Conservation (phyloP, 2,888 invertebrate genomes). For the Cryptocheilus praepositus region DNA sequence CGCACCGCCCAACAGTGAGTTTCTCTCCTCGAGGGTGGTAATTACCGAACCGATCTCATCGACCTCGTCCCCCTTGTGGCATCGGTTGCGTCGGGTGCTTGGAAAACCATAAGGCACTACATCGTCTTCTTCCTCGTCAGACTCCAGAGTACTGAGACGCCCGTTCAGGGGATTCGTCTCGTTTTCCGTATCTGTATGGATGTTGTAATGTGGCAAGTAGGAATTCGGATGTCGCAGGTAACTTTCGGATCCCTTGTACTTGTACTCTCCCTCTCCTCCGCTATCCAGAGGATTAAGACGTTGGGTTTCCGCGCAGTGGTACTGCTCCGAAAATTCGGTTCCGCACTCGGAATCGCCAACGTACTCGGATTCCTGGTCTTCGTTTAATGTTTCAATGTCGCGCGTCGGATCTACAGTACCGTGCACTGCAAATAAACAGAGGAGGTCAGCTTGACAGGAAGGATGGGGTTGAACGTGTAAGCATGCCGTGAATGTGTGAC, state of each 20-base stretch:
- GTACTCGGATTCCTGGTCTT: slow-evolving; percentile 82
- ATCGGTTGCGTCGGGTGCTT: slow-evolving; percentile 73
- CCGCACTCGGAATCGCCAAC: slow-evolving; percentile 83
- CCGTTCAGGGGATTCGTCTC: slow-evolving; percentile 74
- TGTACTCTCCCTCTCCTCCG: slow-evolving; percentile 78
- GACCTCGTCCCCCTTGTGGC: slow-evolving; percentile 73
- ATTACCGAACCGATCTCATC: slow-evolving; percentile 83
- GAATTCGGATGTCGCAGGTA: slow-evolving; percentile 90
- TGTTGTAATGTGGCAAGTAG: slow-evolving; percentile 85
- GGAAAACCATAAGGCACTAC: slow-evolving; percentile 77
- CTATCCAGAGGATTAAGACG: slow-evolving; percentile 80
- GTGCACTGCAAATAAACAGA: slow-evolving; percentile 68
- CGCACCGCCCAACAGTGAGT: slow-evolving; percentile 84
- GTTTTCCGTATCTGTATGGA: slow-evolving; percentile 81
- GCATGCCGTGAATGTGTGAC: too few species aligned
- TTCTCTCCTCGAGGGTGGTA: slow-evolving; percentile 84
- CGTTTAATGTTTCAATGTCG: slow-evolving; percentile 82
- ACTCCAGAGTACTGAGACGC: slow-evolving; percentile 70
- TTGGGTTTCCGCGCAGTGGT: slow-evolving; percentile 76
- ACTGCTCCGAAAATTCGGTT: slow-evolving; percentile 77
- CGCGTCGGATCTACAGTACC: slow-evolving; percentile 79
- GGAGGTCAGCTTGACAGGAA: neutral
- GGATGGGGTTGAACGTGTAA: too few species aligned
- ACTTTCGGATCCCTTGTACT: slow-evolving; percentile 79
- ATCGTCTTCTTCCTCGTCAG: slow-evolving; percentile 73